phyloP scores from a whole-genome alignment of 2,888 invertebrate genomes.

The Aphelenchoides bicaudatus region DNA sequence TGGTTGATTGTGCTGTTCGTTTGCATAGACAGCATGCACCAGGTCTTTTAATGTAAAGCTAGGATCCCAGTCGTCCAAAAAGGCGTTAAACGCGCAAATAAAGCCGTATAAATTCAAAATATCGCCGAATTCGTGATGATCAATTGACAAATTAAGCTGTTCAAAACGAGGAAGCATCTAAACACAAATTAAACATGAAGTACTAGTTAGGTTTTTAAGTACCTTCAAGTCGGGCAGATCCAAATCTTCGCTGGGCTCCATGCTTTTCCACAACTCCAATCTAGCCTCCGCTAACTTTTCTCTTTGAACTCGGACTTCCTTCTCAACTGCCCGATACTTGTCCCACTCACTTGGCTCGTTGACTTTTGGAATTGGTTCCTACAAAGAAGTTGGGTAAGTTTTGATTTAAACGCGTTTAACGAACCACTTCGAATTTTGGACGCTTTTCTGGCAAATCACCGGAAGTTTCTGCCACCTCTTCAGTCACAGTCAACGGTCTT shows the following conservation, averaged over 20 bases:
- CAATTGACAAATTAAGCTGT: slow-evolving; percentile 1
- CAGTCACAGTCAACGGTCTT: too few relatives aligned
- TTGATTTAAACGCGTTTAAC: too few relatives aligned
- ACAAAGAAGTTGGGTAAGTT: too few relatives aligned
- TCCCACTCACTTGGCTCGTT: slow-evolving; percentile 2
- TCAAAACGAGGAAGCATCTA: slow-evolving; percentile 9
- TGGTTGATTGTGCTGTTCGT: not conserved
- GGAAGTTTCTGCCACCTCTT: too few relatives aligned
- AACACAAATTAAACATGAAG: not conserved
- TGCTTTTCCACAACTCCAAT: not conserved
- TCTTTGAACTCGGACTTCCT: slow-evolving; percentile 3
- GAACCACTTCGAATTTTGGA: too few relatives aligned
- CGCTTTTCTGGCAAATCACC: too few relatives aligned
- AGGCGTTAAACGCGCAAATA: not conserved
- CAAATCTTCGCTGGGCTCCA: slow-evolving; percentile 1
- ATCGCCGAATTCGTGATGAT: slow-evolving; percentile 1
- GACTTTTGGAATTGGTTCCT: too few relatives aligned
- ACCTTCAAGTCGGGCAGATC: slow-evolving; percentile 7
- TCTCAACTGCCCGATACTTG: not conserved
- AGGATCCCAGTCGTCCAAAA: not conserved
- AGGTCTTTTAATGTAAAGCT: not conserved
- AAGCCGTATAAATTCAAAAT: slow-evolving; percentile 13
- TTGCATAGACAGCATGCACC: slow-evolving; percentile 7
- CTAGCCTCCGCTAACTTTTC: not conserved
- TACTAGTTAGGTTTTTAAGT: too few relatives aligned